Conservation (phyloP, 2,113 vertebrate genomes). For the Eleginops maclovinus region DNA sequence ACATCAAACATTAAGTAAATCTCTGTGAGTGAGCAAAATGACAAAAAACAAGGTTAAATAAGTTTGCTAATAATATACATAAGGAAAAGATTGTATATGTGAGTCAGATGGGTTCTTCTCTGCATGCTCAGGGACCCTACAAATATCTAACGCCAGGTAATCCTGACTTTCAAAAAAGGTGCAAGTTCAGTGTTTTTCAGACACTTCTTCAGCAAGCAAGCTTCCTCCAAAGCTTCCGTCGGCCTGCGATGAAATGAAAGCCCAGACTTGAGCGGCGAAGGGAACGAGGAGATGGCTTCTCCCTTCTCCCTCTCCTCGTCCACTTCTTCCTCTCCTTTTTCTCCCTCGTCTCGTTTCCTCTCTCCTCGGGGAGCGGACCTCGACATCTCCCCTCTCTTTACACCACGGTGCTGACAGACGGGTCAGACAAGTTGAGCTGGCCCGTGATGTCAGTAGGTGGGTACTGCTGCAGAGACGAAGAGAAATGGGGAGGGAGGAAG, state of each 20-base stretch:
- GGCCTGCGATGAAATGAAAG: constrained; percentile 39
- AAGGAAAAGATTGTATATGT: constrained; percentile 63
- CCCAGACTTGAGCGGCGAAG: constrained; percentile 31
- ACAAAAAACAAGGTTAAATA: constrained; percentile 62
- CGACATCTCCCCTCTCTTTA: constrained; percentile 68
- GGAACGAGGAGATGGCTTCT: constrained; percentile 25
- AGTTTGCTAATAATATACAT: constrained; percentile 61
- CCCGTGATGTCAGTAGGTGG: constrained; percentile 98
- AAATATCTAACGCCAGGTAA: constrained; percentile 57
- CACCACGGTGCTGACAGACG: constrained; percentile 99
- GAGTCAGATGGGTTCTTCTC: constrained; percentile 56
- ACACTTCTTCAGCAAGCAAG: constrained; percentile 36
- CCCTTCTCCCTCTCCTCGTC: constrained; percentile 35
- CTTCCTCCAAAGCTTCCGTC: constrained; percentile 26
- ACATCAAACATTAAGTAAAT: constrained; percentile 70
- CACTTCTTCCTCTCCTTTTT: constrained; percentile 26
- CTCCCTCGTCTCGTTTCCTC: constrained; percentile 54
- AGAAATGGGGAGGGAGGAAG: constrained; percentile 42
- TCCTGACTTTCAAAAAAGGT: constrained; percentile 68
- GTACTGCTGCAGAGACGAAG: constrained; percentile 92
- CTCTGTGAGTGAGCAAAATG: constrained; percentile 48
- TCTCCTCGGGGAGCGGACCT: constrained; percentile 63
- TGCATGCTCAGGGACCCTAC: constrained; percentile 71
- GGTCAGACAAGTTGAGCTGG: constrained; percentile 99
- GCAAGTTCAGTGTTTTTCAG: constrained; percentile 62